These are phyloP conservation scores for Enteromius paludinosus DNA, from an alignment of 2,797 vertebrate genomes.

Conservation along the genomic window DNA sequence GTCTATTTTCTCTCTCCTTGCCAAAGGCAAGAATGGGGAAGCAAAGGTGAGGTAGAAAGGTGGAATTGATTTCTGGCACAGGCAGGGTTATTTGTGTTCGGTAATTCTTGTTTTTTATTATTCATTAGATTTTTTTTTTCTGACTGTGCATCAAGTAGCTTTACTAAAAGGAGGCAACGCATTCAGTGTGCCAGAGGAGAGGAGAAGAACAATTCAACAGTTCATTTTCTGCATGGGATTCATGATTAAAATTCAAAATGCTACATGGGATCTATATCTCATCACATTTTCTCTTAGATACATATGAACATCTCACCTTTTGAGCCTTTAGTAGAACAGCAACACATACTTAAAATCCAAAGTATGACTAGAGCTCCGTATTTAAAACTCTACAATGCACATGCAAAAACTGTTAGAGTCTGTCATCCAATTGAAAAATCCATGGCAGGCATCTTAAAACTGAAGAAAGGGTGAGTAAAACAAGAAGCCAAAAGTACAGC, in stretches of 20 bases:
- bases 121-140: neutral
- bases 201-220: neutral
- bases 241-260: neutral
- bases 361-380: neutral
- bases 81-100: neutral
- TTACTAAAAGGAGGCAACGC: neutral
- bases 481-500: conserved; percentile 19
- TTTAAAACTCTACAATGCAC: neutral
- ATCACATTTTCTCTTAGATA: neutral
- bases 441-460: neutral
- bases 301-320: neutral
- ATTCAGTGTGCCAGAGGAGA: neutral
- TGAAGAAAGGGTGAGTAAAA: conserved; percentile 17
- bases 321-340: neutral
- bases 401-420: neutral
- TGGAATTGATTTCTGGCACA: conserved; percentile 13
- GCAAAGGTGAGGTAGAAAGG: neutral
- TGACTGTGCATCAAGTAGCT: conserved; percentile 1
- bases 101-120: neutral
- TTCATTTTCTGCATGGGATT: neutral
- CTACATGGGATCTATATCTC: neutral
- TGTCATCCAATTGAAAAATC: neutral
- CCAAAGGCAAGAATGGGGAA: conserved; percentile 13
- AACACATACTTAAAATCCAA: neutral
- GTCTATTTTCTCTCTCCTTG: conserved; percentile 33